A percentile compares a stretch with the other conserved stretches of the same genome.
Conservation (phyloP, 2,888 invertebrate species). For the Meta bourneti region DNA sequence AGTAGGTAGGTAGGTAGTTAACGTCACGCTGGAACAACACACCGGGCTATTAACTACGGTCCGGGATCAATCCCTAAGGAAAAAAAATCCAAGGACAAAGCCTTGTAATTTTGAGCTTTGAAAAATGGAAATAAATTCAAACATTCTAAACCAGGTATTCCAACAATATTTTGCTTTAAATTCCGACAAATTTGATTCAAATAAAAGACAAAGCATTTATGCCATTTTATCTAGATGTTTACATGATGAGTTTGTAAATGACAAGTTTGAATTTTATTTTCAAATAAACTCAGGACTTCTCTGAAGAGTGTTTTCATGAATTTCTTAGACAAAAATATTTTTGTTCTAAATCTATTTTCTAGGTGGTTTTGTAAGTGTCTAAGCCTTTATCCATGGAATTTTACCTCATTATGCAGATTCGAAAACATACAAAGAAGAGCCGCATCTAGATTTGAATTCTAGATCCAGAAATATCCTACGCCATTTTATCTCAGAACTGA, state of each 20-base stretch:
- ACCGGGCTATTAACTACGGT: too few species aligned
- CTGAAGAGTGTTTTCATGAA: not conserved
- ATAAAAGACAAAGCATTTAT: too few species aligned
- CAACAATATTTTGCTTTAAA: too few species aligned
- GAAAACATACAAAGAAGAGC: not conserved
- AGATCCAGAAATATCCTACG: constrained; percentile 13
- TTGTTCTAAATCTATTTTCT: not conserved
- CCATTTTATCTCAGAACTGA: constrained; percentile 34
- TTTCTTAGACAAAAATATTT: not conserved
- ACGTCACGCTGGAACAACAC: too few species aligned
- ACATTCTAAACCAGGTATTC: too few species aligned
- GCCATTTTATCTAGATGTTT: not conserved
- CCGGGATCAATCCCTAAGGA: too few species aligned
- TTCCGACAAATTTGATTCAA: too few species aligned
- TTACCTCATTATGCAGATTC: not conserved
- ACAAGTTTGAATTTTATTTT: not conserved
- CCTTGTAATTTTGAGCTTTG: too few species aligned
- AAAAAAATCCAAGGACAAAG: too few species aligned
- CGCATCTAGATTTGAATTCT: constrained; percentile 2
- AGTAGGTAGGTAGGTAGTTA: too few species aligned
- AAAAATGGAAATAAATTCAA: too few species aligned
- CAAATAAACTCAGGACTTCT: not conserved
- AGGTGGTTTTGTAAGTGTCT: not conserved
- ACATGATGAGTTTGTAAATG: not conserved
- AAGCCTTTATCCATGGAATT: not conserved